Evolutionary conservation across 2,888 invertebrate species (phyloP), one percentile per base, ranked within the genome.

Genomic region (Leptogaster cylindrica): DNA sequence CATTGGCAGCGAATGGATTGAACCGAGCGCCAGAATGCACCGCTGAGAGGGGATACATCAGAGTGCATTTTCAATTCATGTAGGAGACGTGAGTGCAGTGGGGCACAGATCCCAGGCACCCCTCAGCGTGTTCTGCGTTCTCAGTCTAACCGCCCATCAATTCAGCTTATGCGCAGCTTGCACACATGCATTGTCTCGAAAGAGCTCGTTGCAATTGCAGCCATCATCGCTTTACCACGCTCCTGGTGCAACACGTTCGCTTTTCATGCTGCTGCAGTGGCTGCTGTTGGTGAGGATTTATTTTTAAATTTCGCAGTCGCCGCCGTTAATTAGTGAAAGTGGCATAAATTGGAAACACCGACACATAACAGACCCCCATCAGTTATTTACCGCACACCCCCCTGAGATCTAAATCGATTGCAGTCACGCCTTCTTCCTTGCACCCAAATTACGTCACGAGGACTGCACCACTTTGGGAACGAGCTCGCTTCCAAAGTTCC

Each of bases 291-390:
- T 12, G 28, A 12, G 39, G 23, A 1, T 58, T 58, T 58, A 58
- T 58, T 39, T 41, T 58, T 58, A 58, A 39, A 41, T 55, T 55
- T 55, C 36, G n/a, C 36, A 58, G 41, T 58, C 58, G 58, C 39
- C 58, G 41, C 20, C 41, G 14, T 58, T 58, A 58, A 39, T 58
- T 58, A 58, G 58, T 58, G 58, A 58, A 58, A 58, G 58, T 58
- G 41, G 41, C 36, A 58, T 58, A 18, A 58, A 39, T 58, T 25
- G 58, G 36, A 41, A 27, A 41, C 16, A 58, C 25, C 58, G 41
- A 14, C 58, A 58, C 41, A 39, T 36, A 58, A 31, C 31, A 31
- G 14, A 52, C 33, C 14, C 31, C n/a, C n/a, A n/a, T n/a, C n/a
- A n/a, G n/a, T n/a, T n/a, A n/a, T n/a, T n/a, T n/a, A 8, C 3